Evolutionary conservation across 2,888 invertebrate species (phyloP), one percentile per base, ranked within the genome.

Genomic region (Mythimna ferrago): DNA sequence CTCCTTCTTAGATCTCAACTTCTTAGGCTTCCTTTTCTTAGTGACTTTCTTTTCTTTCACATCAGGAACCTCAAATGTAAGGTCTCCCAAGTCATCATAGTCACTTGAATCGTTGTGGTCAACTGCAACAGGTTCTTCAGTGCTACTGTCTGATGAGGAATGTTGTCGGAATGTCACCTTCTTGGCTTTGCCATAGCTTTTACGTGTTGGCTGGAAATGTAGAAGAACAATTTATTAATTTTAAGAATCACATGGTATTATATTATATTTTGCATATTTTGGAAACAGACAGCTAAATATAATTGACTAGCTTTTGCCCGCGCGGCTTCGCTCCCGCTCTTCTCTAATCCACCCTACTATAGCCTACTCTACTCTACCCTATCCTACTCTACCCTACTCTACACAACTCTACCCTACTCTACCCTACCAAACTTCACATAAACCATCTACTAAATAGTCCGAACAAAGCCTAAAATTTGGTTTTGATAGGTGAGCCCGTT

Each of bases 111-210:
- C 84, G 44, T 79, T 71, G 6, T 79, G 78, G 19, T 70, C 68
- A 5, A 48, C 65, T 5, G 80, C 86, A 78, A 73, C 80, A 0
- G 60, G 63, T 48, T 83, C 83, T n/a, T 85, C 80, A 6, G 81
- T 86, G 26, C 92, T 92, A 81, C 89, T 90, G 66, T 90, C 90
- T 0, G 91, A 90, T 4, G 80, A 74, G 5, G 92, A 89, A 35
- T 71, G 81, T 56, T 93, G 90, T 0, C 80, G 86, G 88, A 95
- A 95, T 72, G 93, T 86, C 6, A 95, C 94, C 75, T 93, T 96
- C 80, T 95, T 95, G 2, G 91, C 79, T 87, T 95, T 96, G 2
- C 93, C 92, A 73, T 96, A 96, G 78, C 96, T 96, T 82, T 95
- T 96, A 53, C 95, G 90, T 5, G 86, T 84, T 41, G 92, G 92